A percentile compares a stretch with the other conserved stretches of the same genome.
Conservation (phyloP, 2,797 vertebrate genomes). For the Crypturellus tataupa region DNA sequence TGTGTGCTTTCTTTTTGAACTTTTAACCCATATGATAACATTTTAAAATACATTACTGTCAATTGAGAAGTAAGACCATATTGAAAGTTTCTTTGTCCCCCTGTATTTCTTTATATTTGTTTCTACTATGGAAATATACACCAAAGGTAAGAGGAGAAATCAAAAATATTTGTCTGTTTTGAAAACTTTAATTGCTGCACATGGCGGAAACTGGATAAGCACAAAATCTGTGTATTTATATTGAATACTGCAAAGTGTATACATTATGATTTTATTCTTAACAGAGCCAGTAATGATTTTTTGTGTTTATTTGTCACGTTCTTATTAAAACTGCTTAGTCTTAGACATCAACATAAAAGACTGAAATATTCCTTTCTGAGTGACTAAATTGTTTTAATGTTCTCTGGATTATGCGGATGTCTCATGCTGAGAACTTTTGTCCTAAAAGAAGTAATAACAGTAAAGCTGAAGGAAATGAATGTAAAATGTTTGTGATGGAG, state of each 20-base stretch:
- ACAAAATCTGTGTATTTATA: conserved; percentile 1
- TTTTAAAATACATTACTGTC: background rate
- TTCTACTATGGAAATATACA: background rate
- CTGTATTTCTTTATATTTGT: background rate
- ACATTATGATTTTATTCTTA: background rate
- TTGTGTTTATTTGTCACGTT: conserved; percentile 11
- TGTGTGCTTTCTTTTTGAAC: background rate
- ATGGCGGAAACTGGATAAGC: background rate
- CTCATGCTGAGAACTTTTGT: background rate
- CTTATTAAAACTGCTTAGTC: conserved; percentile 41
- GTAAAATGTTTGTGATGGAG: background rate
- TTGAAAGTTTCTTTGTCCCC: background rate
- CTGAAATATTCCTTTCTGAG: background rate
- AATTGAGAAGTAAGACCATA: background rate
- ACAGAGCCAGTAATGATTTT: conserved; percentile 23
- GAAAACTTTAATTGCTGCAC: background rate
- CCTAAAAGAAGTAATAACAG: background rate
- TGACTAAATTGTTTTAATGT: conserved; percentile 27
- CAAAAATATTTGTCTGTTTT: background rate
- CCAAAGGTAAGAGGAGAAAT: background rate
- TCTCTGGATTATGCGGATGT: background rate
- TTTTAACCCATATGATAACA: background rate
- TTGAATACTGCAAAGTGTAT: background rate
- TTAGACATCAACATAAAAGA: conserved; percentile 19
- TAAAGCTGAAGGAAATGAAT: background rate